Base-by-base conservation (phyloP, 2,113 vertebrate genomes). In the Odontesthes bonariensis region DNA sequence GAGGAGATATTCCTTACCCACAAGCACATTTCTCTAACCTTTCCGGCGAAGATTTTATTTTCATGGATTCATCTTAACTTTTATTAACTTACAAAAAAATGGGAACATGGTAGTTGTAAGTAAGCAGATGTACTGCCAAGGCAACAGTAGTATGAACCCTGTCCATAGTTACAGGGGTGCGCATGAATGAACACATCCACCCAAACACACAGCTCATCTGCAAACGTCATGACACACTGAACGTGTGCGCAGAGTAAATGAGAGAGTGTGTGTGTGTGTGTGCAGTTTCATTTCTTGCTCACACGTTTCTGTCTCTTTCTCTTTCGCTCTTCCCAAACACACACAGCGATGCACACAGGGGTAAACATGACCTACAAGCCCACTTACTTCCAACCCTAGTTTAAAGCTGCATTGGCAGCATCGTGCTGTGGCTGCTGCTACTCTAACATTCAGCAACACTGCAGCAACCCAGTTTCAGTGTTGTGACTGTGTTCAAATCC, bases 281-380 rank as follows among this genome's bases (percentile, higher is more conserved):
- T 57, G 78, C 89, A 81, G 70, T 86, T 82, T 79, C 57, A 70
- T 88, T 76, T 68, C 40, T 38, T 66, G 16, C 27, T 40, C 42
- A 22, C 61, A 52, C 40, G 65, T 40, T 20, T 52, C 22, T 62
- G 19, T 70, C 75, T 76, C 55, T 49, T 16, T 38, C 65, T 60
- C 23, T 33, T 51, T 20, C 22, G 1, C 20, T 35, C 49, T 22
- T 42, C 3, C 38, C 53, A 49, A 59, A 58, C 59, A 49, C 46
- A 62, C 46, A 61, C 46, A 35, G 51, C 75, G 46, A 82, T 49
- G 46, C 54, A 80, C 77, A 86, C 57, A 12, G 17, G 76, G 65
- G 80, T 78, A 83, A 85, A 89, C 77, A 84, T 88, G 91, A 90
- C 87, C 90, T 92, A 89, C 87, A 89, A 91, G 84, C 88, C 83